Evolutionary conservation across 2,888 invertebrate species (phyloP).

Genomic region (Saturnia japonica): DNA sequence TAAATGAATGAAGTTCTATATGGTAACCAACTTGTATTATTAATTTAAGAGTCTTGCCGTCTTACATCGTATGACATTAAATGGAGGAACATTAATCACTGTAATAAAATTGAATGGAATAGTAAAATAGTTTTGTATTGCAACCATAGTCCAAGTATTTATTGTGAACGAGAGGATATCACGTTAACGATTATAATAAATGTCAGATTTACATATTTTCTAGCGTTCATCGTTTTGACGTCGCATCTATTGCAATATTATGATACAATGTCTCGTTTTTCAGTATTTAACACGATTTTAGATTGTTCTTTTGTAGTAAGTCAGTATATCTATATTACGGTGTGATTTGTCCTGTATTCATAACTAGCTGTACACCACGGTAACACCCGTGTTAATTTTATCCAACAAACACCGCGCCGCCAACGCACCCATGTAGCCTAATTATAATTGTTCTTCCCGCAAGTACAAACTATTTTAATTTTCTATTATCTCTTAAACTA

Average conservation of each 20-base stretch:
- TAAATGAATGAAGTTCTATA: slow-evolving; percentile 2
- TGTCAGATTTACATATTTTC: slow-evolving; percentile 16
- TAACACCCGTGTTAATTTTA: too few relatives aligned
- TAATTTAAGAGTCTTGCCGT: slow-evolving; percentile 18
- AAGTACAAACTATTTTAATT: too few relatives aligned
- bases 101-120: slow-evolving; percentile 25
- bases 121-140: slow-evolving; percentile 19
- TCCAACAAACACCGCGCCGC: too few relatives aligned
- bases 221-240: slow-evolving; percentile 14
- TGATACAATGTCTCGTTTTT: slow-evolving; percentile 10
- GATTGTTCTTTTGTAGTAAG: neutral
- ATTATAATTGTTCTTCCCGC: too few relatives aligned
- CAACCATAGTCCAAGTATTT: slow-evolving; percentile 12
- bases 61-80: slow-evolving; percentile 17
- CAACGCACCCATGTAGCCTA: too few relatives aligned
- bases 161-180: slow-evolving; percentile 14
- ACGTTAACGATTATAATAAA: slow-evolving; percentile 13
- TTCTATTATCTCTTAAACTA: too few relatives aligned
- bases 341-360: neutral
- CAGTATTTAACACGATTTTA: slow-evolving; percentile 11
- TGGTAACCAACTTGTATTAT: slow-evolving; percentile 7
- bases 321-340: neutral
- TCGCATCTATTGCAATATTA: slow-evolving; percentile 14
- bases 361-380: too few relatives aligned
- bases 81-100: slow-evolving; percentile 23